Evolutionary conservation across 2,797 vertebrate genomes (phyloP), one percentile per base, ranked within the genome.

Genomic region (Tenualosa ilisha): DNA sequence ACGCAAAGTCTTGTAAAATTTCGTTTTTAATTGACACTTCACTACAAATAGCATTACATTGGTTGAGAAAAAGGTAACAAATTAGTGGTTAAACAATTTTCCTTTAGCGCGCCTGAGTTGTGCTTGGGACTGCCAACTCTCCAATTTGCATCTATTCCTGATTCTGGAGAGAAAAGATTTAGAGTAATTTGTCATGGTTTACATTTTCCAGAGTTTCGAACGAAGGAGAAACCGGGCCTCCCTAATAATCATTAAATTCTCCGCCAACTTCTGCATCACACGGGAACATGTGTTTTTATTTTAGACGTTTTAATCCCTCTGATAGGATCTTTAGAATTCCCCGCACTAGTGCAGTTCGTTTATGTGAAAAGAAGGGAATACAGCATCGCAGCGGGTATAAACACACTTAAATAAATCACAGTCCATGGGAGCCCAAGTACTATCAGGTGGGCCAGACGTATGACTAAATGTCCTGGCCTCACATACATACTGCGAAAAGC

Each of bases 251-350:
- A 91, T 92, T 91, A 91, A 87, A 91, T 81, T 89, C 85, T 2
- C 90, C 87, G 91, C 93, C 93, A 94, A 94, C 85, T 93, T 92
- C 90, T 88, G 89, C 91, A 87, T 88, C 91, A 88, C 86, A 88
- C 87, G 88, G 50, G 84, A 40, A 84, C 54, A 75, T 88, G 85
- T 86, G 87, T 59, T 88, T 88, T 88, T 68, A 83, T 88, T 88
- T 88, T 81, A 88, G 68, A 24, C 75, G 49, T 72, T 84, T 88
- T 81, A 84, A 88, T 81, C 46, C 68, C 54, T 65, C 43, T 86
- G 83, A 86, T 84, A 51, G 85, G 83, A 83, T 84, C 53, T 81
- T 79, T 79, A 68, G 83, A 84, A 31, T 31, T 51, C 40, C 63
- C 31, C 59, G 31, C 59, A 40, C 24, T 61, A 83, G 61, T 83